These are phyloP conservation scores for Drosophila basisetae DNA, from an alignment of 2,888 invertebrate genomes.

Conservation along the genomic window DNA sequence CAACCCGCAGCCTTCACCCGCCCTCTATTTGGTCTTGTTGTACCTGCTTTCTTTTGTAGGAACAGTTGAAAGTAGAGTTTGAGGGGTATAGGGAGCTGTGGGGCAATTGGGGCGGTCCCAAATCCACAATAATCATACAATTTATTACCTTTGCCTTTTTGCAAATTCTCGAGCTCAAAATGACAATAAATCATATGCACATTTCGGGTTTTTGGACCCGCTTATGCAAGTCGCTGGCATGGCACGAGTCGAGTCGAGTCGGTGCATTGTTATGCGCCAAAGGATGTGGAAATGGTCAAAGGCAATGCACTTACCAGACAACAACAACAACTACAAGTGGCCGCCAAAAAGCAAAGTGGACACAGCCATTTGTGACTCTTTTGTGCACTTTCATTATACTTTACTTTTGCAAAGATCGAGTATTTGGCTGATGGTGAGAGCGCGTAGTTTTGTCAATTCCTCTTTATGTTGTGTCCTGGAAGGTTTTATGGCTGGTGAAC, in stretches of 20 bases:
- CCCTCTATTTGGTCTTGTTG: constrained; percentile 58
- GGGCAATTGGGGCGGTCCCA: constrained; percentile 21
- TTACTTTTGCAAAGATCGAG: not conserved
- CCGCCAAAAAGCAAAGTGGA: constrained; percentile 30
- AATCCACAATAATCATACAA: constrained; percentile 80
- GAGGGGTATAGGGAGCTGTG: constrained; percentile 3
- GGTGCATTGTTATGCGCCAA: constrained; percentile 68
- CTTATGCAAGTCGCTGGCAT: constrained; percentile 60
- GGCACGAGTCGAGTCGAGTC: constrained; percentile 73
- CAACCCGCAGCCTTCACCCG: constrained; percentile 5
- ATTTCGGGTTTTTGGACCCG: constrained; percentile 45
- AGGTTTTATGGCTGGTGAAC: not conserved
- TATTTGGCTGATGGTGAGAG: not conserved
- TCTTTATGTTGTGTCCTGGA: not conserved
- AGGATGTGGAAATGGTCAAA: constrained; percentile 49
- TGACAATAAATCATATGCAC: constrained; percentile 79
- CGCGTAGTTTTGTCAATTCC: not conserved
- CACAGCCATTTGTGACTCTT: not conserved
- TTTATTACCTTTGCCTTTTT: constrained; percentile 82
- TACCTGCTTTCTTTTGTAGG: constrained; percentile 63
- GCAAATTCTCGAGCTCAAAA: constrained; percentile 81
- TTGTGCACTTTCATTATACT: not conserved
- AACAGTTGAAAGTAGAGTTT: constrained; percentile 4
- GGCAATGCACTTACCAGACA: constrained; percentile 10
- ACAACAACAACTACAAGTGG: constrained; percentile 14